These are phyloP conservation scores for Morpho achilles DNA, from an alignment of 2,888 invertebrate species.

Conservation along the genomic window DNA sequence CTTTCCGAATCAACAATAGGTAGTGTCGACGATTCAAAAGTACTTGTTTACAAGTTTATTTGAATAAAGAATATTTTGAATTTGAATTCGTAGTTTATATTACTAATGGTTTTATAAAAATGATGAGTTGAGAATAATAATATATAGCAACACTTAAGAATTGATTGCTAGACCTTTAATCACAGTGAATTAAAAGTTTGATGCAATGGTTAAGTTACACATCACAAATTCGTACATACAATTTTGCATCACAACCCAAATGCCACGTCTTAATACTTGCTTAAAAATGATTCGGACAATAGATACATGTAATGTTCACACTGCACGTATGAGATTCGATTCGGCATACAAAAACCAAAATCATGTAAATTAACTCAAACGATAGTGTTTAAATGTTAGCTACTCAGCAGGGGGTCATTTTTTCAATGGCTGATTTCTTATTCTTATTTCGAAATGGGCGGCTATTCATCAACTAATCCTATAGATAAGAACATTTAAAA, in stretches of 20 bases:
- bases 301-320: background rate
- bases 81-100: too few relatives aligned
- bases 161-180: too few relatives aligned
- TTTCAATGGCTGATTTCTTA: background rate
- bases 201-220: conserved; percentile 4
- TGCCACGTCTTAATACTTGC: conserved; percentile 7
- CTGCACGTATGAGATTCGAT: conserved; percentile 1
- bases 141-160: too few relatives aligned
- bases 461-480: too few relatives aligned
- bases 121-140: too few relatives aligned
- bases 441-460: background rate
- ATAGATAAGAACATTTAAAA: too few relatives aligned
- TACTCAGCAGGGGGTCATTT: background rate
- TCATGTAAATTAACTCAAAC: conserved; percentile 3
- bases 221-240: background rate
- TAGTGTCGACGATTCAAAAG: too few relatives aligned
- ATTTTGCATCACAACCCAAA: conserved; percentile 5
- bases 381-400: background rate
- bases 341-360: conserved; percentile 11
- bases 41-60: too few relatives aligned
- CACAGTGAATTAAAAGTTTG: background rate
- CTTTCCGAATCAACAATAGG: too few relatives aligned
- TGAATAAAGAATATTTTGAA: too few relatives aligned
- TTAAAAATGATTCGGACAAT: conserved; percentile 11
- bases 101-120: too few relatives aligned